phyloP scores from a whole-genome alignment of 2,888 invertebrate genomes.

The Caenorhabditis sp. region DNA sequence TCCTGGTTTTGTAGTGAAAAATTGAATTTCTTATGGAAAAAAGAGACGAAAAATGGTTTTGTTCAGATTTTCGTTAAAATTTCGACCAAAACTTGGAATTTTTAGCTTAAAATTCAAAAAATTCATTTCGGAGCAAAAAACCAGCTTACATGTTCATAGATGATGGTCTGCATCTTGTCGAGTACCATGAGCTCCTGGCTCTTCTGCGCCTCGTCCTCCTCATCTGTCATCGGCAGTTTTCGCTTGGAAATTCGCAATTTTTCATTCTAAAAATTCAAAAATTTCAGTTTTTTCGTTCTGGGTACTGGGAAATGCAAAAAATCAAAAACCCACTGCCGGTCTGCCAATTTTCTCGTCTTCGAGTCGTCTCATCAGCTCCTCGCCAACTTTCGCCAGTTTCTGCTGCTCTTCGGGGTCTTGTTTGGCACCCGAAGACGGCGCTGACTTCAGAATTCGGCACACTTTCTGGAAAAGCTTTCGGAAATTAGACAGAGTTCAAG shows the following conservation, averaged over 20 bases:
- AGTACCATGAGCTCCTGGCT: conserved; percentile 13
- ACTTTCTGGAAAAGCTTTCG: conserved; percentile 17
- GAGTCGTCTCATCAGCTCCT: conserved; percentile 5
- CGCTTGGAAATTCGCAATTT: background rate
- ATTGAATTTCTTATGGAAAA: no score
- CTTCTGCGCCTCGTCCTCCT: background rate
- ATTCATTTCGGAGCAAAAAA: background rate
- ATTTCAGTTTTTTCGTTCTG: background rate
- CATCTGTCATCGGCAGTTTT: background rate
- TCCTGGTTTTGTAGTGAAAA: no score
- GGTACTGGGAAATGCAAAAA: no score
- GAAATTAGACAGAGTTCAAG: no score
- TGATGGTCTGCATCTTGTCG: conserved; percentile 8
- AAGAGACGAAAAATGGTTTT: no score
- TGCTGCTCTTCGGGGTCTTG: background rate
- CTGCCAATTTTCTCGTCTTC: conserved; percentile 21
- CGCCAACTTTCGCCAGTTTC: background rate
- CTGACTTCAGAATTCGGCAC: background rate
- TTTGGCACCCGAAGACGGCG: no score
- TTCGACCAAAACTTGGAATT: no score
- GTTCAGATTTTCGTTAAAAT: no score
- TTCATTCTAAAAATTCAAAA: conserved; percentile 15
- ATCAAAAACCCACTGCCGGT: conserved; percentile 3
- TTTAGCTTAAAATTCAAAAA: conserved; percentile 3
- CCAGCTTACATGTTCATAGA: conserved; percentile 2